Evolutionary conservation across 2,888 invertebrate species (phyloP), one percentile per base, ranked within the genome.

Genomic region (Perizoma affinitatum): DNA sequence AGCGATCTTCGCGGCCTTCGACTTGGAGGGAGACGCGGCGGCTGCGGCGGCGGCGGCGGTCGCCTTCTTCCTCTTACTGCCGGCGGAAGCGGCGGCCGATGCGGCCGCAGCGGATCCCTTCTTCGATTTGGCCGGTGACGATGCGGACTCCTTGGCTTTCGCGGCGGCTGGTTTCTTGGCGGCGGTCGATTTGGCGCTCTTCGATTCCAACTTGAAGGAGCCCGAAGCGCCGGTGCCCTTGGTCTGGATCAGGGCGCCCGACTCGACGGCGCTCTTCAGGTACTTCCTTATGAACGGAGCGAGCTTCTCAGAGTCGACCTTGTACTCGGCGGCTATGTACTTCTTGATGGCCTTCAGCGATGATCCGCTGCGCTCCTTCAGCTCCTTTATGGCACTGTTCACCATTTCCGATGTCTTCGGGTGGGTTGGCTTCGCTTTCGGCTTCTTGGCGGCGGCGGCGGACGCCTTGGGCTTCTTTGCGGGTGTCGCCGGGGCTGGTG

Each of bases 261-360:
- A 85, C 1, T 82, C 85, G n/a, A 95, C 93, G 10, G 93, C 93
- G 9, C 83, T 76, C 76, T 94, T 94, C 63, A 71, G 58, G 49
- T 93, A 94, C 62, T 93, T 94, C 66, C 92, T 94, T 70, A 95
- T 95, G 80, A 92, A 94, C 2, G 91, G 90, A 0, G 93, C 88
- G 48, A 93, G 75, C 71, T 94, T 94, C 61, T 93, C 93, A 0
- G 90, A 87, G 73, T 95, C 94, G 5, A 94, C 86, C 61, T 93
- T 93, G 88, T 95, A 94, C 58, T 91, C 93, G 34, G 90, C 84
- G 7, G 90, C 82, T 51, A 95, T 92, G 78, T 94, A 95, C 74
- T 95, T 95, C 77, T 94, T 95, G 77, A 95, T 95, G 3, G 88
- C 88, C 75, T 80, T 90, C 65, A 83, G 73, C 0, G 94, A 94